phyloP scores from a whole-genome alignment of 2,888 invertebrate species.

The Tanytarsus gracilentus region DNA sequence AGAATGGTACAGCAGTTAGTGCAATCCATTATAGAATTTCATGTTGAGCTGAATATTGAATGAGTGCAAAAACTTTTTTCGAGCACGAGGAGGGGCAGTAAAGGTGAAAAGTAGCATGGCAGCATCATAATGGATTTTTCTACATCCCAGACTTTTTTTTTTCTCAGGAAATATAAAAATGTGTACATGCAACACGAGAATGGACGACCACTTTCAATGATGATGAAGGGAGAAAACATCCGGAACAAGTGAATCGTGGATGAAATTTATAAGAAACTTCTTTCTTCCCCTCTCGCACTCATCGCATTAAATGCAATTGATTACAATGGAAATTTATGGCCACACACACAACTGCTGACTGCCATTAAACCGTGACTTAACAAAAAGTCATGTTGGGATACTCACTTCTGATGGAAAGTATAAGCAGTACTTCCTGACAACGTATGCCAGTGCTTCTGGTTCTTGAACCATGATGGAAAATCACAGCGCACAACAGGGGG shows the following conservation, averaged over 20 bases:
- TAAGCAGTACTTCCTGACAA: slow-evolving; percentile 78
- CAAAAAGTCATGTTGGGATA: too few relatives aligned
- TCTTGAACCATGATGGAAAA: slow-evolving; percentile 80
- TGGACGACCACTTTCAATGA: slow-evolving; percentile 18
- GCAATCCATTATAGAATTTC: slow-evolving; percentile 15
- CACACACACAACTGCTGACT: too few relatives aligned
- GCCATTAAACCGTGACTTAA: too few relatives aligned
- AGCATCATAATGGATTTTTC: slow-evolving; percentile 26
- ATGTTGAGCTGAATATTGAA: too few relatives aligned
- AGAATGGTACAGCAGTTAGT: background rate
- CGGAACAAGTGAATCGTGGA: slow-evolving; percentile 29
- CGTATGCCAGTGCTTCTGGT: slow-evolving; percentile 79
- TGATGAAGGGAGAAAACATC: slow-evolving; percentile 5
- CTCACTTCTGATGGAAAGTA: slow-evolving; percentile 65
- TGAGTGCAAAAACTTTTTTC: background rate
- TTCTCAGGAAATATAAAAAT: background rate
- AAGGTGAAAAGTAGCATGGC: background rate
- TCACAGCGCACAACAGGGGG: slow-evolving; percentile 53
- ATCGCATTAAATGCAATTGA: too few relatives aligned
- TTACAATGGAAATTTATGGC: too few relatives aligned
- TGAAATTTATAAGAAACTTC: slow-evolving; percentile 23
- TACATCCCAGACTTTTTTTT: background rate
- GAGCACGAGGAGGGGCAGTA: background rate
- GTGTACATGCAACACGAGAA: slow-evolving; percentile 23
- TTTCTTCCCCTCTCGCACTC: too few relatives aligned